Evolutionary conservation across 2,797 vertebrate genomes (phyloP).

Genomic region (Enteromius viviparus): DNA sequence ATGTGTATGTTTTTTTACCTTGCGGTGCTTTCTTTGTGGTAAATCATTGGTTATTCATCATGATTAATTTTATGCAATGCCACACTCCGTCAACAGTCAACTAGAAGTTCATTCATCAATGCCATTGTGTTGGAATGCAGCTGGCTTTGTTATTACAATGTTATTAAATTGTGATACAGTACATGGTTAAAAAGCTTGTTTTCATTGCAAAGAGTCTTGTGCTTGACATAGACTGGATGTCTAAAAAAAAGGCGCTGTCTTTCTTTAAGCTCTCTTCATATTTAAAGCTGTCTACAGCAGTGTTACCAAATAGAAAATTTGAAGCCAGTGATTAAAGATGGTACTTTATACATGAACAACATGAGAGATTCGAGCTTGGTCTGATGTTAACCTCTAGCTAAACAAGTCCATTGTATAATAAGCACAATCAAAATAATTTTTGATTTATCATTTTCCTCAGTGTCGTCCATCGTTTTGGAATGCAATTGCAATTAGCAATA

Average conservation of each 20-base stretch:
- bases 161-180: constrained; percentile 15
- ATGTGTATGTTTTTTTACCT: constrained; percentile 31
- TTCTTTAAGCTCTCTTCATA: not conserved
- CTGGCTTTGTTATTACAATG: constrained; percentile 12
- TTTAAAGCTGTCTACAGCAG: not conserved
- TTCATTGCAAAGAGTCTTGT: not conserved
- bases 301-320: not conserved
- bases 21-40: not conserved
- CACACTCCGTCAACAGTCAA: constrained; percentile 12
- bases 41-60: constrained; percentile 38
- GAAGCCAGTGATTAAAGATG: not conserved
- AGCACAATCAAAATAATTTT: not conserved
- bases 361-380: not conserved
- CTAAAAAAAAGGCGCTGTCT: not conserved
- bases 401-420: not conserved
- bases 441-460: not conserved
- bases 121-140: not conserved
- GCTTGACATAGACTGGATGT: not conserved
- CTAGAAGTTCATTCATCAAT: constrained; percentile 26
- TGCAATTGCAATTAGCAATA: not conserved
- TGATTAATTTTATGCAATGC: not conserved
- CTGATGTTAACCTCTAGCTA: not conserved
- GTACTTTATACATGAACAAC: not conserved
- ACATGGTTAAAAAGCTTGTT: not conserved
- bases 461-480: not conserved